Evolutionary conservation across 2,888 invertebrate species (phyloP).

Genomic region (Epistrophella euchroma): DNA sequence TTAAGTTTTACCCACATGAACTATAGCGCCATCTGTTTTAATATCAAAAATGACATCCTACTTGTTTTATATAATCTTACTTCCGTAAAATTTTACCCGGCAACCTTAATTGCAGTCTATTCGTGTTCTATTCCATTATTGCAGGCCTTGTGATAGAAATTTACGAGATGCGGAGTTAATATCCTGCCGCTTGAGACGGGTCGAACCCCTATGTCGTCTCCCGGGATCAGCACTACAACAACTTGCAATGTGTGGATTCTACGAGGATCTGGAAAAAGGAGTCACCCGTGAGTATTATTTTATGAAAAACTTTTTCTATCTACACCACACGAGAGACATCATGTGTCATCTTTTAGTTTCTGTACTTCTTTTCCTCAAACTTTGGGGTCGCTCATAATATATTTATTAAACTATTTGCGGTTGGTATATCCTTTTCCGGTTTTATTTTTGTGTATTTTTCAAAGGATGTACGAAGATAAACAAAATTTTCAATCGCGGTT

Average conservation of each 20-base stretch:
- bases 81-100: not conserved
- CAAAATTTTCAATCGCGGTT: constrained; percentile 18
- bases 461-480: constrained; percentile 21
- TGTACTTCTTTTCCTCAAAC: not conserved
- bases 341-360: constrained; percentile 16
- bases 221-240: constrained; percentile 90
- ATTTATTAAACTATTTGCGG: constrained; percentile 50
- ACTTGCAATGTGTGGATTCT: constrained; percentile 90
- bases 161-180: constrained; percentile 90
- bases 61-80: not conserved
- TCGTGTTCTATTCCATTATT: constrained; percentile 77
- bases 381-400: constrained; percentile 24
- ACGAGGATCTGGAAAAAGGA: constrained; percentile 91
- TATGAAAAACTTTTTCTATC: constrained; percentile 44
- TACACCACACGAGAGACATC: constrained; percentile 29
- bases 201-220: constrained; percentile 87
- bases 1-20: not conserved
- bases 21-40: constrained; percentile 27
- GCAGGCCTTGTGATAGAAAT: constrained; percentile 89
- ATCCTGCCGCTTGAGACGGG: constrained; percentile 87
- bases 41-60: constrained; percentile 33
- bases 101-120: constrained; percentile 48
- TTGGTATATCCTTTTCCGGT: constrained; percentile 66
- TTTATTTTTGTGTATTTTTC: constrained; percentile 53
- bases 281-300: constrained; percentile 88